Base-by-base conservation (phyloP, 2,113 vertebrate species). In the Xenopus laevis region DNA sequence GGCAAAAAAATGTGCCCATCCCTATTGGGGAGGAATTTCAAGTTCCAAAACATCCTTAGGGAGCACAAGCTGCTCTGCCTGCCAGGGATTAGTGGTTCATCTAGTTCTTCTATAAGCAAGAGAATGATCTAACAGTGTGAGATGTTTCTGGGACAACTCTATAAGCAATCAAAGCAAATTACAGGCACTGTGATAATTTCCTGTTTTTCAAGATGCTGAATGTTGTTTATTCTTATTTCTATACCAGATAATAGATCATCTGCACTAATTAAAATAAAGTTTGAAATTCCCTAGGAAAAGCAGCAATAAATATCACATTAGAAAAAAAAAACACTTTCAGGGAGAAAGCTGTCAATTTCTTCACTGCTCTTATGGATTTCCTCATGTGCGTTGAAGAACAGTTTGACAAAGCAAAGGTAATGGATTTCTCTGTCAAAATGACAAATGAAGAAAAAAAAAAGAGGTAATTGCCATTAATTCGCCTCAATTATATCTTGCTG, bases 361-460 rank as follows among this genome's bases (percentile, higher is more conserved):
- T 81, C 72, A 79, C 79, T 79, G 71, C 47, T 60, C 21, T 23
- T 21, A 21, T 60, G 21, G 12, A 45, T 62, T 77, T 78, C 71
- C 45, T 1, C 47, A 83, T 89, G 87, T 80, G 85, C 77, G 45
- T 84, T 85, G 83, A 87, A 89, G 82, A 84, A 82, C 84, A 86
- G 89, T 89, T 89, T 90, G 84, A 87, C 84, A 86, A 86, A 88
- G 80, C 44, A 75, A 68, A 73, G 85, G 90, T 94, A 94, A 95
- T 93, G 92, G 92, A 88, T 91, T 90, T 89, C 87, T 94, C 90
- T 92, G 94, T 94, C 94, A 94, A 86, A 90, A 91, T 93, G 94
- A 95, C 87, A 91, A 91, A 92, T 94, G 93, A 92, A 91, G 89
- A 89, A 93, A 91, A 91, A n/a, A 90, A 40, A 45, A 63, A 20